A percentile compares a stretch with the other conserved stretches of the same genome.
Conservation (phyloP, 2,888 invertebrate genomes). For the Meteorus colon region DNA sequence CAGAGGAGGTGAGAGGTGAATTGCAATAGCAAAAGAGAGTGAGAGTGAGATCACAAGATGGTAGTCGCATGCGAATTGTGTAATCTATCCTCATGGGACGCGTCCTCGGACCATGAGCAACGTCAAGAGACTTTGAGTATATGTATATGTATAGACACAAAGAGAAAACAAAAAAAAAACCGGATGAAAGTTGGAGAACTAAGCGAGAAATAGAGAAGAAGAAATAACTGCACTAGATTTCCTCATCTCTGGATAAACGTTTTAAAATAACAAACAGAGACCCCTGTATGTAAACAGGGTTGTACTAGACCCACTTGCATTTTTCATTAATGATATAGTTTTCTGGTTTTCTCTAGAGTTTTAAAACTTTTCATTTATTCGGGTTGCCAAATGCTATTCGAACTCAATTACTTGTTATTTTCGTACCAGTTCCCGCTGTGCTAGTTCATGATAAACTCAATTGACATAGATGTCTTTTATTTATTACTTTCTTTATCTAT, state of each 20-base stretch:
- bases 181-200: background rate
- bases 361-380: too few relatives aligned
- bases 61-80: slow-evolving; percentile 50
- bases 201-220: background rate
- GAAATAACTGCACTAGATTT: background rate
- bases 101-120: background rate
- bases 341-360: too few relatives aligned
- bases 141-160: background rate
- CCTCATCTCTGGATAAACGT: background rate
- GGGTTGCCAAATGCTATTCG: too few relatives aligned
- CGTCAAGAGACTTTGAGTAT: background rate
- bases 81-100: slow-evolving; percentile 42
- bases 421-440: too few relatives aligned
- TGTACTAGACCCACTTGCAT: too few relatives aligned
- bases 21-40: slow-evolving; percentile 24
- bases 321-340: too few relatives aligned
- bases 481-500: too few relatives aligned
- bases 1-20: background rate
- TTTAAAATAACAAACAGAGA: too few relatives aligned
- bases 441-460: too few relatives aligned
- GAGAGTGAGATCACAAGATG: slow-evolving; percentile 39
- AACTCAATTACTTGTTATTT: too few relatives aligned
- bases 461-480: too few relatives aligned
- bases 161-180: background rate
- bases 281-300: too few relatives aligned